Base-by-base conservation (phyloP, 2,113 vertebrate genomes). In the Proterorhinus semilunaris region DNA sequence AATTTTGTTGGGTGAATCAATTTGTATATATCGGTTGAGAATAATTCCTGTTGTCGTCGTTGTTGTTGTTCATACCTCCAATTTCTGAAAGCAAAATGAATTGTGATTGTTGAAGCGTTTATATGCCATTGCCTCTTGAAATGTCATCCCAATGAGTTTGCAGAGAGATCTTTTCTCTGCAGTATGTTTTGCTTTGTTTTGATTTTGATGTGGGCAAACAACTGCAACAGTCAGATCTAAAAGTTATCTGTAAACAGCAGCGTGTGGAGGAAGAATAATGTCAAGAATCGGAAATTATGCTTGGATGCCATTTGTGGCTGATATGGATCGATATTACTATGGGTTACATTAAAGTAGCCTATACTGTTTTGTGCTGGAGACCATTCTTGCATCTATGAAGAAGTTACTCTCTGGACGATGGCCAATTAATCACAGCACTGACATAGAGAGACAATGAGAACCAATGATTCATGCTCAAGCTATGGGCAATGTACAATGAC, bases 291-390 rank as follows among this genome's bases (percentile, higher is more conserved):
- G 69, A 15, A 78, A 77, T 78, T 69, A 69, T 62, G 74, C 69
- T 74, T 64, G 71, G 42, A 68, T 54, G 46, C 44, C 69, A 75
- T 70, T 47, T n/a, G 10, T 74, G 44, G 53, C 74, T 62, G 53
- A 74, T 66, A 74, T 74, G 58, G 59, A 84, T 62, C 63, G 71
- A 55, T 82, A 68, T 8, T 74, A 69, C 48, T 72, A 49, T n/a
- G 65, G 78, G 76, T 80, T 50, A 73, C 54, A 71, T 71, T 58
- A 58, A 12, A 42, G 10, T 27, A 10, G 16, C 53, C 42, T 42
- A 21, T 58, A 13, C 36, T 7, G 55, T 36, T 21, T 58, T 27
- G 10, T 7, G 6, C 55, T 58, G 55, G 55, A 58, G 55, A 36
- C 55, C 13, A 7, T 42, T 55, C 7, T 21, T 27, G 53, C 21